phyloP scores from a whole-genome alignment of 2,797 vertebrate species.

The Eulemur rubriventer region DNA sequence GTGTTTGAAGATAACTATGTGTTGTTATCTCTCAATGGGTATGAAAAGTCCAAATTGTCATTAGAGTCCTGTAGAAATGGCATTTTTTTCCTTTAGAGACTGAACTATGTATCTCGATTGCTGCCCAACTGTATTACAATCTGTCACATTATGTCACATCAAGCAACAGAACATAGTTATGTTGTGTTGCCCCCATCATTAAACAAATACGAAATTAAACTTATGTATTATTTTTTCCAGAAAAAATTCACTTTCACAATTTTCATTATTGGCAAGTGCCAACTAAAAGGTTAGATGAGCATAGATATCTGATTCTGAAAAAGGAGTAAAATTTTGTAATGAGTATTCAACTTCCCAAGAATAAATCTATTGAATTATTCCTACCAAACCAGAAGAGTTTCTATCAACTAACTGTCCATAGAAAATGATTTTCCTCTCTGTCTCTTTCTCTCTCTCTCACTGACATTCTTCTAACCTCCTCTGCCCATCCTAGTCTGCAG shows the following conservation, averaged over 20 bases:
- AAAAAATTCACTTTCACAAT: not conserved
- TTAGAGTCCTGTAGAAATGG: not conserved
- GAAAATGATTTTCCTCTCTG: not conserved
- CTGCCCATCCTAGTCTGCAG: not conserved
- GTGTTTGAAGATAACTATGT: not conserved
- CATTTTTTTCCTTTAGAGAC: not conserved
- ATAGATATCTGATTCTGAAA: slow-evolving; percentile 37
- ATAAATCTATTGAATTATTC: not conserved
- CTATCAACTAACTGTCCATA: not conserved
- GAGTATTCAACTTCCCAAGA: not conserved
- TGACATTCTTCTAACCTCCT: not conserved
- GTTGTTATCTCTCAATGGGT: not conserved
- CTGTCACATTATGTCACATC: not conserved
- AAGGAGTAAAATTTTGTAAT: not conserved
- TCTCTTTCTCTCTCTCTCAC: not conserved
- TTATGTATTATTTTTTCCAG: not conserved
- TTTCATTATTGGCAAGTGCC: not conserved
- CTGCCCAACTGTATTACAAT: not conserved
- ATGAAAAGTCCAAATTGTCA: not conserved
- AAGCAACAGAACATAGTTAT: not conserved
- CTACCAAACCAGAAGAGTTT: not conserved
- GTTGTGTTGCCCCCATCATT: not conserved
- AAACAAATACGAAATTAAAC: not conserved
- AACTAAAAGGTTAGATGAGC: not conserved
- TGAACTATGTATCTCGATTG: not conserved